phyloP scores from a whole-genome alignment of 2,113 vertebrate genomes.

The Eubucco bourcierii region DNA sequence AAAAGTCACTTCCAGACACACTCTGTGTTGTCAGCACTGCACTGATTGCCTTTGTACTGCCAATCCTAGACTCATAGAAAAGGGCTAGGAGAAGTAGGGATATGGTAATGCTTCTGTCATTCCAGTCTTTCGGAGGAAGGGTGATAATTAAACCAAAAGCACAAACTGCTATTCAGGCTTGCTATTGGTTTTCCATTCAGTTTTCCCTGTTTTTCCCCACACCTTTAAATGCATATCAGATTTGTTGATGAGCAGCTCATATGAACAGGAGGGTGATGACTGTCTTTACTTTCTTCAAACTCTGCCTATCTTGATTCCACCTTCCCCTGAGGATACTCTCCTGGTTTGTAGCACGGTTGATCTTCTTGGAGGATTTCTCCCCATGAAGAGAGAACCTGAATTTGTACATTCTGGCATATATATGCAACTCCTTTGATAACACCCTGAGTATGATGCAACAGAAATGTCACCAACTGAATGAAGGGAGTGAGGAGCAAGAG shows the following conservation, averaged over 20 bases:
- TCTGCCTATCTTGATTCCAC: background rate
- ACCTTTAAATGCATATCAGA: background rate
- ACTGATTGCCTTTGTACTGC: background rate
- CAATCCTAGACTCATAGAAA: background rate
- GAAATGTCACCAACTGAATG: background rate
- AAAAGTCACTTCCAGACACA: background rate
- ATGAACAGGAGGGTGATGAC: background rate
- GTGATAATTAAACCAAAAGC: background rate
- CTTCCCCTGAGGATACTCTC: background rate
- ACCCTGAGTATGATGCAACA: background rate
- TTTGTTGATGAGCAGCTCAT: background rate
- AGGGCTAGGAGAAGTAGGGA: background rate
- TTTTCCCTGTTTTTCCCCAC: background rate
- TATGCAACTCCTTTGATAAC: background rate
- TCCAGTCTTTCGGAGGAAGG: background rate
- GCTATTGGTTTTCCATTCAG: background rate
- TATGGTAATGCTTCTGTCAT: background rate
- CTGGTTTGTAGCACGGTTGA: background rate
- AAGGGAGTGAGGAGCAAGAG: background rate
- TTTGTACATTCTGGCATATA: background rate
- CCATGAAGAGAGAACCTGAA: background rate
- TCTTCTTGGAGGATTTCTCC: background rate
- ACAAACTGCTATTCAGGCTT: background rate
- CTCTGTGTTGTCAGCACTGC: background rate
- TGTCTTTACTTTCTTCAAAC: background rate